A percentile compares a stretch with the other conserved stretches of the same genome.
phyloP scores from a whole-genome alignment of 2,888 invertebrate species.

The Epinotia bilunana region DNA sequence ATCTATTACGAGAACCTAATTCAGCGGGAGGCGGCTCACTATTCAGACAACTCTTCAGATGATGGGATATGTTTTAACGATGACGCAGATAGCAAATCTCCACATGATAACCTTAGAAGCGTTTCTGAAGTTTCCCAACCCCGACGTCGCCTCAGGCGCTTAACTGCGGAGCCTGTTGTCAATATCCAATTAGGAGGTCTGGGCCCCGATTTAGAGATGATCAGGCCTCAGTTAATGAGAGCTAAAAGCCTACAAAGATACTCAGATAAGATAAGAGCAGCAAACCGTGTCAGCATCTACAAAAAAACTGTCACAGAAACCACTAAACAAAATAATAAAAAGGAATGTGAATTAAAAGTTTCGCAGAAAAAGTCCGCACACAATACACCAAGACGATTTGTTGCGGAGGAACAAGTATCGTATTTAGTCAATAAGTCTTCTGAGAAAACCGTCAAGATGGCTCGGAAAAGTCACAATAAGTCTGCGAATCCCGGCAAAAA shows the following conservation, averaged over 20 bases:
- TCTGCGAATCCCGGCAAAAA: conserved; percentile 58
- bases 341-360: conserved; percentile 52
- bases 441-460: conserved; percentile 53
- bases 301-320: conserved; percentile 68
- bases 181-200: conserved; percentile 73
- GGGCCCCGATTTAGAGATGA: conserved; percentile 75
- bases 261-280: conserved; percentile 79
- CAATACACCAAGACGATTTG: conserved; percentile 47
- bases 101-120: conserved; percentile 64
- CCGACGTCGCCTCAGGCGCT: conserved; percentile 60
- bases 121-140: conserved; percentile 71
- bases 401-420: conserved; percentile 55
- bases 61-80: conserved; percentile 58
- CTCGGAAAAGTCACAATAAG: conserved; percentile 58
- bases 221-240: conserved; percentile 75
- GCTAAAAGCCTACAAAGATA: conserved; percentile 79
- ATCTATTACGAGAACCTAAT: conserved; percentile 74
- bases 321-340: conserved; percentile 60
- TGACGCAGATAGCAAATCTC: conserved; percentile 54
- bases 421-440: conserved; percentile 70
- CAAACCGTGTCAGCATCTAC: conserved; percentile 75
- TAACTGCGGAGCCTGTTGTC: conserved; percentile 61
- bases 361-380: conserved; percentile 51
- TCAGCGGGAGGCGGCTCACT: conserved; percentile 59
- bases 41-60: conserved; percentile 64